A percentile compares a stretch with the other conserved stretches of the same genome.
These are phyloP conservation scores for Piaya cayana DNA, from an alignment of 2,113 vertebrate genomes.

Conservation along the genomic window DNA sequence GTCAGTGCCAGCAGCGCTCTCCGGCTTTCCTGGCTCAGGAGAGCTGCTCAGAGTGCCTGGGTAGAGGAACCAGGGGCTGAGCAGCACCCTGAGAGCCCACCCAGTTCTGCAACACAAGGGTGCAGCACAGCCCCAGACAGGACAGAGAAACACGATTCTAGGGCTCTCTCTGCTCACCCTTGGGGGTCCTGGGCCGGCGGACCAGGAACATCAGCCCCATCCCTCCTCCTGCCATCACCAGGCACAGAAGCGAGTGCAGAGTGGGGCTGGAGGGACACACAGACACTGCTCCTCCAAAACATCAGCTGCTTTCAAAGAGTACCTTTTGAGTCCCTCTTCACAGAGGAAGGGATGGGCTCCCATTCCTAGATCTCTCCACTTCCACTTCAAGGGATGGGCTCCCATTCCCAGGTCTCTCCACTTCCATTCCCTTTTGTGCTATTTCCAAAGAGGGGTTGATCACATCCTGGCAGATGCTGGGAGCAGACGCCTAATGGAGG, in stretches of 20 bases:
- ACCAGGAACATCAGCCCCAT: neutral
- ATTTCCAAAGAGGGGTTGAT: slow-evolving; percentile 42
- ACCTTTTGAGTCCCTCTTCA: neutral
- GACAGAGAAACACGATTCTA: accelerated
- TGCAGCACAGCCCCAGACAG: accelerated
- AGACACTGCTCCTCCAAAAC: neutral
- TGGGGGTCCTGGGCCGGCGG: neutral
- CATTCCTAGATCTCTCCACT: slow-evolving; percentile 30
- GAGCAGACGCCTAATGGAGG: slow-evolving; percentile 69
- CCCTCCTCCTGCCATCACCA: accelerated
- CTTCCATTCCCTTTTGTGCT: slow-evolving; percentile 26
- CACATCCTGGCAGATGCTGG: slow-evolving; percentile 62
- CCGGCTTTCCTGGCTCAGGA: neutral
- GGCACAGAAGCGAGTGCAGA: accelerated
- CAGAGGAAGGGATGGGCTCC: neutral
- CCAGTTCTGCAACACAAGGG: neutral
- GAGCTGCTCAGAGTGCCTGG: neutral
- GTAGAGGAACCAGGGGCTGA: too few species aligned
- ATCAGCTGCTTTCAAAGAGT: neutral
- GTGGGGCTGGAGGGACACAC: accelerated
- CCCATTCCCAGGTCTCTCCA: slow-evolving; percentile 32
- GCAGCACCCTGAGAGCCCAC: neutral
- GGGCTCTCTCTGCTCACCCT: neutral
- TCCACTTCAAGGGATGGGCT: neutral
- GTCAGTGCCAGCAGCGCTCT: neutral